Percentiles rank a stretch among this genome's conserved stretches.
Conservation (phyloP, 2,797 vertebrate genomes). For the Myioborus miniatus region DNA sequence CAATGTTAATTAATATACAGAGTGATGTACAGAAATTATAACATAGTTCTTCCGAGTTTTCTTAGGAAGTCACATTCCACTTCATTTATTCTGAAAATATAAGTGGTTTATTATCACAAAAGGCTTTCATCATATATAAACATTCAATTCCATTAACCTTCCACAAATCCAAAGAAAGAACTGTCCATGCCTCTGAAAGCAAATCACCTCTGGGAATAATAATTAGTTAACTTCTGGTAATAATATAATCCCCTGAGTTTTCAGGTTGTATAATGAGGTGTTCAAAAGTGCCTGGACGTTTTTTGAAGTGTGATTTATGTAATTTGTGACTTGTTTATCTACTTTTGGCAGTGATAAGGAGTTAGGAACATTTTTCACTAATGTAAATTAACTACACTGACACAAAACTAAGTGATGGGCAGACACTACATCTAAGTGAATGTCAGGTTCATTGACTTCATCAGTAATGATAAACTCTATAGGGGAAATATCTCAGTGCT, state of each 20-base stretch:
- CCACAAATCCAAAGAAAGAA: neutral
- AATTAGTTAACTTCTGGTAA: neutral
- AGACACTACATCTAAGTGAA: neutral
- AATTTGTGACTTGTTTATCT: neutral
- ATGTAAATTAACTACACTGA: neutral
- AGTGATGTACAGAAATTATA: neutral
- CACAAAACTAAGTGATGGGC: neutral
- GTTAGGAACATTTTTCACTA: neutral
- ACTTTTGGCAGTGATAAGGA: neutral
- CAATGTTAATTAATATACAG: neutral
- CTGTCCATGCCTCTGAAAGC: neutral
- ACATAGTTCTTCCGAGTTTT: neutral
- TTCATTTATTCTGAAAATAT: neutral
- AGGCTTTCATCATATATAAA: neutral
- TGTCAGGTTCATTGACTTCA: neutral
- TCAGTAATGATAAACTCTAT: neutral
- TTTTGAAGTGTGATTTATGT: neutral
- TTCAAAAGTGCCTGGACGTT: neutral
- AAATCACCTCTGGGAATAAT: neutral
- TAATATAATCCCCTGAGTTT: neutral
- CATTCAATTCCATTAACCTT: neutral
- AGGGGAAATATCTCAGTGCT: neutral
- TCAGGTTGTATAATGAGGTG: neutral
- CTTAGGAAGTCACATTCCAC: neutral
- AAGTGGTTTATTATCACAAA: neutral